Evolutionary conservation across 2,113 vertebrate genomes (phyloP).

Genomic region (Dinomys branickii): DNA sequence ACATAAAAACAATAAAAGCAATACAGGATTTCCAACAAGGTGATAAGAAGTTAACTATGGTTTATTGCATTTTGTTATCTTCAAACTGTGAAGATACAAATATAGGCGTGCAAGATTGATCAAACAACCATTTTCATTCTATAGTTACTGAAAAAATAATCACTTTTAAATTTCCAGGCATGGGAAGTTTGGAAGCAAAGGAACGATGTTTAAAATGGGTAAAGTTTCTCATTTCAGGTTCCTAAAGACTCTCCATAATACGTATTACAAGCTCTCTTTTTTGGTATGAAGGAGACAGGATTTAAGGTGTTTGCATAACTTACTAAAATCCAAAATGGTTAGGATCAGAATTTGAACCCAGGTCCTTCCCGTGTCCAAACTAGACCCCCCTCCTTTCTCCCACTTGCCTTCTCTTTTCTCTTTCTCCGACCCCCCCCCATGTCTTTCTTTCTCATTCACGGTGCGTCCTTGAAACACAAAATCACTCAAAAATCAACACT

Average conservation of each 20-base stretch:
- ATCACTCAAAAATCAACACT: not conserved
- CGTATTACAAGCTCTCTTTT: not conserved
- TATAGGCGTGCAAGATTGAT: too few relatives aligned
- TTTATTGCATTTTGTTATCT: too few relatives aligned
- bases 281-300: not conserved
- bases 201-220: slow-evolving; percentile 1
- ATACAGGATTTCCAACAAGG: too few relatives aligned
- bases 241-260: not conserved
- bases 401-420: not conserved
- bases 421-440: too few relatives aligned
- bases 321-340: not conserved
- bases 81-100: too few relatives aligned
- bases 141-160: not conserved
- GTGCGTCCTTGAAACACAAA: slow-evolving; percentile 30
- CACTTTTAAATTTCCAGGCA: slow-evolving; percentile 21
- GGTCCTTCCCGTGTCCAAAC: not conserved
- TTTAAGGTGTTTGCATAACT: not conserved
- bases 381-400: not conserved
- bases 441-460: not conserved
- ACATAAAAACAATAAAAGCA: too few relatives aligned
- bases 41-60: too few relatives aligned
- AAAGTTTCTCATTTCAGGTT: slow-evolving; percentile 20
- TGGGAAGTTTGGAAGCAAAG: slow-evolving; percentile 30
- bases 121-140: too few relatives aligned
- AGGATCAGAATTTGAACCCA: not conserved